Base-by-base conservation (phyloP, 2,888 invertebrate species). In the Digitonthophagus gazella region DNA sequence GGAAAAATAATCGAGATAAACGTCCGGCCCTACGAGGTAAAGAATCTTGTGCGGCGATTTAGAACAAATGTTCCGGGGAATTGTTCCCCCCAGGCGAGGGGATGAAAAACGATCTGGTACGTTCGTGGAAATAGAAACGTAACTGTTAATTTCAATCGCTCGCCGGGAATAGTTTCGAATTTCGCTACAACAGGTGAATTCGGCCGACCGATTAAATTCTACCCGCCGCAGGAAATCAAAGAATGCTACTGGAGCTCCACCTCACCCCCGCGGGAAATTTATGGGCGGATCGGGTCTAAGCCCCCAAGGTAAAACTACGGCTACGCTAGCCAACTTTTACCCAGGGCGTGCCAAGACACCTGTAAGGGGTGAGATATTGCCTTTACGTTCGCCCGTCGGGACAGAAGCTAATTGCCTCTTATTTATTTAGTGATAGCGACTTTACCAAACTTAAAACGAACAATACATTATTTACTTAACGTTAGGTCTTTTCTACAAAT, bases 231-330 rank as follows among this genome's bases (percentile, higher is more conserved):
- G 28, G 28, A 44, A 44, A 44, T 44, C 28, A 44, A 44, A 44
- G 28, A 44, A 44, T 44, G 28, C 28, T 44, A 11, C 28, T 44
- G 28, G 28, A 8, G 28, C 28, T 1, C 2, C 28, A 6, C 11
- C 28, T 8, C 28, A 6, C 6, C 28, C 28, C 28, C 28, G 11
- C 28, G 28, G 19, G 61, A 61, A 61, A 61, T 61, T 61, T 61
- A 61, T 61, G 18, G 61, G 19, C 61, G 18, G 18, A 19, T 18
- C 61, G 19, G 19, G 61, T 19, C 61, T 20, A 44, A 44, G 28
- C 19, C 61, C 61, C 61, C 19, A 20, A 61, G 61, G 61, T 61
- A 61, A 61, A 61, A 61, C 61, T 61, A 18, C 20, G 18, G 58
- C 8, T 15, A 44, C 28, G 28, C 18, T 18, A 18, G 61, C 61